A percentile compares a stretch with the other conserved stretches of the same genome.
Evolutionary conservation across 2,113 vertebrate species (phyloP).

Genomic region (Oreocharis arfaki): DNA sequence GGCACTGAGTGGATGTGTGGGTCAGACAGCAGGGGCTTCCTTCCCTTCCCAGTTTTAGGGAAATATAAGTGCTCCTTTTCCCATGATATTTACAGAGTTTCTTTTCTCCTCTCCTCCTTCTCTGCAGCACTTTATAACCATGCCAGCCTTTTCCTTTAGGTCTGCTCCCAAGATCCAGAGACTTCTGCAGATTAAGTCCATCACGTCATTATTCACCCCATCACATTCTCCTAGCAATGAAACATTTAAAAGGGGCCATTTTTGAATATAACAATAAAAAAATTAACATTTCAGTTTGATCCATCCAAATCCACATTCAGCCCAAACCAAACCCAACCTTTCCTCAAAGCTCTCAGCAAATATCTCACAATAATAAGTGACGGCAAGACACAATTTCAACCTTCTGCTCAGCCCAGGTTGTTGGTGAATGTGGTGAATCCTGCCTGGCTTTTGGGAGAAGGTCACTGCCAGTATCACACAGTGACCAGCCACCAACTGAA

Average conservation of each 20-base stretch:
- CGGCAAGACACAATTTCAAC: background rate
- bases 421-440: background rate
- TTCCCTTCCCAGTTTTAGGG: background rate
- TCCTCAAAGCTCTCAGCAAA: background rate
- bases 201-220: background rate
- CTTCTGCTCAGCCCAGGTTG: background rate
- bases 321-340: background rate
- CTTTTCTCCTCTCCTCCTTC: background rate
- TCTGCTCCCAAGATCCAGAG: background rate
- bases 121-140: background rate
- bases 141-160: background rate
- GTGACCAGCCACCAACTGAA: background rate
- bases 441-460: background rate
- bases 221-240: background rate
- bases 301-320: background rate
- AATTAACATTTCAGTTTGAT: background rate
- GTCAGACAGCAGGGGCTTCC: background rate
- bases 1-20: background rate
- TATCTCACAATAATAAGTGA: background rate
- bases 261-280: background rate
- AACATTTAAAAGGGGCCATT: background rate
- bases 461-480: fast-evolving
- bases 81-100: background rate
- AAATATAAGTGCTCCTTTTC: background rate
- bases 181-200: background rate